Evolutionary conservation across 30 jellyfish, hydroid and myxozoan species (phyloP), one percentile per base, ranked within the genome.

Genomic region (Cassiopea xamachana): DNA sequence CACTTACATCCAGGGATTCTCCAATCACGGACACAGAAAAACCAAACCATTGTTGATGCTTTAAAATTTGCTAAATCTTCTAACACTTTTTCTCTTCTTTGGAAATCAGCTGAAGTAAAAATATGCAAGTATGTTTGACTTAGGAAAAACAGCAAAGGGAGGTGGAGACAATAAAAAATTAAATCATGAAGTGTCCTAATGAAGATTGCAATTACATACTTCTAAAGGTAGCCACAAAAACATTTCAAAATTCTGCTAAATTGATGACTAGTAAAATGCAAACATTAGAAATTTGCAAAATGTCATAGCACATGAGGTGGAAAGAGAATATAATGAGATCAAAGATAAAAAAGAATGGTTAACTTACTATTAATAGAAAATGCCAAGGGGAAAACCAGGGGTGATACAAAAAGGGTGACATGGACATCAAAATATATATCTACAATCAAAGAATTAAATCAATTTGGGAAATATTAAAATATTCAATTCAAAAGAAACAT

Each of bases 301-400:
- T 27, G 39, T 27, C 39, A 27, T 27, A 73, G 48, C 55, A 69
- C 7, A 17, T 14, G 17, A 39, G 0, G 39, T 73, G 81, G 12
- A 3, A 55, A 55, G 64, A 55, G 10, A 6, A 55, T 10, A 55
- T 6, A 3, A 10, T 55, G 64, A 55, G 64, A 10, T 55, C 10
- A 55, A 27, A 27, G 39, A 27, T 27, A 27, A 55, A 55, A 64
- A 68, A 1, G 47, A 15, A 69, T 8, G 12, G 55, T 2, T 3
- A 3, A 80, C 97, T 84, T 80, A 93, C 98, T 93, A 74, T 94
- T 97, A 10, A 97, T 97, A 45, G 98, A 94, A 86, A 97, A 97
- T 55, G 99, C 98, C 69, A 97, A 78, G 17, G 99, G 99, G 70
- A 97, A 97, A 44, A 97, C 98, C 16, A 97, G 93, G 12, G 99